phyloP scores from a whole-genome alignment of 1,140 invertebrate genomes.

The Ceratosolen fusciceps region DNA sequence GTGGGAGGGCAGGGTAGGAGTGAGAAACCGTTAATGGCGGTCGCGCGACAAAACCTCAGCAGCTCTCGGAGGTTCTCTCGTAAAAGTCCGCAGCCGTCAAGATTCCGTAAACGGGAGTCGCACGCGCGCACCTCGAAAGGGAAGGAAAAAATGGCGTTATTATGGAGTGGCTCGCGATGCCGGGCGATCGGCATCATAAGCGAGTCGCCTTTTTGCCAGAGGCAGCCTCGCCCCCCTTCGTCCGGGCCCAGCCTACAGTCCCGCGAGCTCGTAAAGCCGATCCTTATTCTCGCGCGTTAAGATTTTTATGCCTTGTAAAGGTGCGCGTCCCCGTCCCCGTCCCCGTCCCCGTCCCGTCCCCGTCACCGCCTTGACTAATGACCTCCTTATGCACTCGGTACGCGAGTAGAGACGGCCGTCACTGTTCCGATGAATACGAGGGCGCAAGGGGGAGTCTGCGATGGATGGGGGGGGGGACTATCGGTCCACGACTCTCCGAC shows the following conservation, averaged over 20 bases:
- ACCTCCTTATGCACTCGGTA: no score
- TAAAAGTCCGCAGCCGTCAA: constrained; percentile 51
- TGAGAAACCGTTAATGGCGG: constrained; percentile 40
- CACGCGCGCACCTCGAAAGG: constrained; percentile 37
- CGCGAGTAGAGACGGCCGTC: no score
- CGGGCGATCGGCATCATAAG: constrained; percentile 52
- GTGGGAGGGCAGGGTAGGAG: background rate
- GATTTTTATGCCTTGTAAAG: constrained; percentile 45
- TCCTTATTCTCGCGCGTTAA: constrained; percentile 48
- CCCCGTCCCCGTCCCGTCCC: background rate
- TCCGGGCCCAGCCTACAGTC: constrained; percentile 43
- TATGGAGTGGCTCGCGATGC: constrained; percentile 41
- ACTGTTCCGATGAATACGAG: no score
- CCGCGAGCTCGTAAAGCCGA: constrained; percentile 53
- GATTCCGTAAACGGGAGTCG: constrained; percentile 68
- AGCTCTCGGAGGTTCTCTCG: background rate
- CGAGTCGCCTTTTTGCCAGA: constrained; percentile 57
- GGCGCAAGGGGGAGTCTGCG: no score
- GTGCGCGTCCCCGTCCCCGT: background rate
- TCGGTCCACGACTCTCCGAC: no score
- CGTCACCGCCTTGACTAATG: no score
- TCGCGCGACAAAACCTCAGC: constrained; percentile 12
- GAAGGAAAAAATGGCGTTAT: constrained; percentile 53
- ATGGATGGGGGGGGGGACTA: no score
- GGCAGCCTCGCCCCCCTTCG: constrained; percentile 59